Conservation (phyloP, 2,888 invertebrate genomes). For the Perizoma flavofasciatum region DNA sequence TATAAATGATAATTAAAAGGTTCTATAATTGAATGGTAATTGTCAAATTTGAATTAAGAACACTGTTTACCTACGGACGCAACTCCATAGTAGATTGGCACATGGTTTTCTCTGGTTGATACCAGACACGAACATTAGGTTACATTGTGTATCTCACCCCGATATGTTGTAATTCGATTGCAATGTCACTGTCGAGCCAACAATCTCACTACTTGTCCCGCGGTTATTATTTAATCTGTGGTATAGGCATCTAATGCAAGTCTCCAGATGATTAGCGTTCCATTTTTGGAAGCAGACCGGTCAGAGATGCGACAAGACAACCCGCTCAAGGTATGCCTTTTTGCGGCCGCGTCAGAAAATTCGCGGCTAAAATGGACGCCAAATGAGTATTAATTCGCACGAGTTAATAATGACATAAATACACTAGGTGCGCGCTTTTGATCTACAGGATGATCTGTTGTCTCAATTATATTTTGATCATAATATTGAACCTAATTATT, state of each 20-base stretch:
- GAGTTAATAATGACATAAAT: slow-evolving; percentile 84
- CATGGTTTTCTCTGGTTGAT: not conserved
- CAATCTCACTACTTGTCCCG: slow-evolving; percentile 4
- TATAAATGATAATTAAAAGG: not conserved
- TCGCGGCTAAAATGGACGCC: slow-evolving; percentile 74
- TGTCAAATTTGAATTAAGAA: not conserved
- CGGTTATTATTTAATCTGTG: slow-evolving; percentile 4
- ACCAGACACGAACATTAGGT: slow-evolving; percentile 10
- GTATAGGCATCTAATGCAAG: slow-evolving; percentile 20
- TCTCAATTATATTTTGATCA: slow-evolving; percentile 3
- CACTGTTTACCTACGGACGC: no score
- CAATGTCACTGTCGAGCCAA: slow-evolving; percentile 23
- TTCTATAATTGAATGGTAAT: slow-evolving; percentile 7
- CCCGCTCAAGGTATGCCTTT: slow-evolving; percentile 53
- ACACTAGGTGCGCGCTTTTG: slow-evolving; percentile 64
- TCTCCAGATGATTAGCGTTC: slow-evolving; percentile 28
- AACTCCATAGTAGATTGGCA: slow-evolving; percentile 1
- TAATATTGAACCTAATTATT: no score
- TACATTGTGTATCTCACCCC: slow-evolving; percentile 21
- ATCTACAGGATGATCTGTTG: slow-evolving; percentile 57
- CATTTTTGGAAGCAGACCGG: slow-evolving; percentile 61
- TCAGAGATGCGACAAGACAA: slow-evolving; percentile 49
- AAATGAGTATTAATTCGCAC: slow-evolving; percentile 83
- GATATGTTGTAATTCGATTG: slow-evolving; percentile 22
- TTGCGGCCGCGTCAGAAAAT: slow-evolving; percentile 63